phyloP scores from a whole-genome alignment of 2,113 vertebrate species.

The Perccottus glenii region DNA sequence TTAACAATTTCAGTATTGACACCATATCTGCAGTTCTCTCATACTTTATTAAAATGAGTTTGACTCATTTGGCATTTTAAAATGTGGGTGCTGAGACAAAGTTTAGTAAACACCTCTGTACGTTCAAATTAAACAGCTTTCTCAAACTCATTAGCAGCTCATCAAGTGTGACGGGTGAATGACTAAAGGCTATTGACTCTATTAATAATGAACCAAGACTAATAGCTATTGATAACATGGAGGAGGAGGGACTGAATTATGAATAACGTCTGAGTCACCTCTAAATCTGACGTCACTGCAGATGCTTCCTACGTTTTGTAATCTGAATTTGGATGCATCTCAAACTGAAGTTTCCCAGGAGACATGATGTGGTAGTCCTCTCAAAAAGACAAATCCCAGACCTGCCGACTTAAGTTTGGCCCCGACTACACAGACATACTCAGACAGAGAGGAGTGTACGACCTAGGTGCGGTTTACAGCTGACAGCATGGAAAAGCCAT shows the following conservation, averaged over 20 bases:
- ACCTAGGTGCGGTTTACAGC: slow-evolving; percentile 49
- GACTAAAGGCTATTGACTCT: slow-evolving; percentile 7
- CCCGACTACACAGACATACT: background rate
- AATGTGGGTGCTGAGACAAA: no score
- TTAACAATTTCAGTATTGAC: no score
- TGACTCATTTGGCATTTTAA: no score
- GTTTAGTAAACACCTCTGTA: background rate
- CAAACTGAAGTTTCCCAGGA: background rate
- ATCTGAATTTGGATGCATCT: background rate
- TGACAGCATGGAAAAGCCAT: slow-evolving; percentile 45
- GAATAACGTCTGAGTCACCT: slow-evolving; percentile 14
- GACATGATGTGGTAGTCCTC: background rate
- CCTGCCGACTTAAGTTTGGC: slow-evolving; percentile 21
- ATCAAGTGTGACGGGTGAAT: background rate
- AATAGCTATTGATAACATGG: background rate
- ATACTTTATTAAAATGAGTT: no score
- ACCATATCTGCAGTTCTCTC: no score
- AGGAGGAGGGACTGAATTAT: slow-evolving; percentile 6
- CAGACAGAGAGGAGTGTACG: slow-evolving; percentile 20
- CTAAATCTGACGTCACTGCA: slow-evolving; percentile 33
- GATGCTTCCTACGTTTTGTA: background rate
- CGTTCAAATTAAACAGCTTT: background rate
- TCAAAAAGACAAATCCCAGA: background rate
- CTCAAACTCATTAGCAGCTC: slow-evolving; percentile 4
- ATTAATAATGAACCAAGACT: background rate